Evolutionary conservation across 53 echinoderm and acorn worm species (phyloP), one percentile per base, ranked within the genome.

Genomic region (Stichopus horrens): DNA sequence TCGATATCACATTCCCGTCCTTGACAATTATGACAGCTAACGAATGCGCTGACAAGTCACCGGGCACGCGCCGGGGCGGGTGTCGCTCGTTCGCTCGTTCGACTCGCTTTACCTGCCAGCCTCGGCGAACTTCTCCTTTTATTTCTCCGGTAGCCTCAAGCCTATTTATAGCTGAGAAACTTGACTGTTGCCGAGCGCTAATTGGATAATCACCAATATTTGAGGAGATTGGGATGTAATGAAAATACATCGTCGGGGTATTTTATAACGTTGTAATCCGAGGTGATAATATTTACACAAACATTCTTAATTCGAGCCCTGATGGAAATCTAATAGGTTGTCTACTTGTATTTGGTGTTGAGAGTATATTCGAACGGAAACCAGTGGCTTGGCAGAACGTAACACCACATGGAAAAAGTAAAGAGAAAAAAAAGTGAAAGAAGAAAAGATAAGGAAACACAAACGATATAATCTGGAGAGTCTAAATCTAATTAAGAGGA

Each of bases 1-100:
- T 81, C 57, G 86, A 67, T 67, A 86, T 86, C 86, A 66, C 86
- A 86, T 86, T 86, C 86, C 86, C 71, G 86, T 86, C 66, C 86
- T 71, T 86, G 86, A 86, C 86, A 86, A 86, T 66, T 86, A 86
- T 86, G 86, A 86, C 86, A 86, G 71, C 23, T 86, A 18, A 63
- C 54, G 60, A 86, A 86, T 86, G 86, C 65, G 66, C 11, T 65
- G 86, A 86, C 66, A 65, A 53, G 60, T 53, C 71, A 51, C 9
- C 86, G 86, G 86, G 86, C 71, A 86, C 86, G 71, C 86, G 71
- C 19, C 86, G 71, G 86, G 86, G 86, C 71, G 53, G 86, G 81
- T 81, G 81, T 81, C 81, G 58, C 57, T 55, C 81, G 56, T 18
- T 81, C 81, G 58, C 57, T 55, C 81, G 56, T 18, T 81, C 56